These are phyloP conservation scores for Antheraea pernyi DNA, from an alignment of 1,140 invertebrate genomes.

Conservation along the genomic window DNA sequence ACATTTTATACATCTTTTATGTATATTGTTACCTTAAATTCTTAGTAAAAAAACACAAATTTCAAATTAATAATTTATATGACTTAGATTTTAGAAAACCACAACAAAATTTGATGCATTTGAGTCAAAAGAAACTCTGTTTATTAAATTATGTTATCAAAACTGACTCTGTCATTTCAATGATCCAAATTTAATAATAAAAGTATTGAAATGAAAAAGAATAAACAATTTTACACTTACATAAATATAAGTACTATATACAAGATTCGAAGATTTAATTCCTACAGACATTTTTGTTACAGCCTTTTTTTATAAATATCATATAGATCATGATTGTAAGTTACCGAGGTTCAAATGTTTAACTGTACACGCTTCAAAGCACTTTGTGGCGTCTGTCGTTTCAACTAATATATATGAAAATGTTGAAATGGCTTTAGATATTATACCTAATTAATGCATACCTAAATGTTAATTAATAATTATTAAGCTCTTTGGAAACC, in stretches of 20 bases:
- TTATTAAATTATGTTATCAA: too few relatives aligned
- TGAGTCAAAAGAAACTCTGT: too few relatives aligned
- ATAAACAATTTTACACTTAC: not conserved
- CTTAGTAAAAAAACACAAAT: too few relatives aligned
- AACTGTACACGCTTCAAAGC: slow-evolving; percentile 7
- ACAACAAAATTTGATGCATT: too few relatives aligned
- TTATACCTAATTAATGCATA: not conserved
- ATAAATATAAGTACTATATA: not conserved
- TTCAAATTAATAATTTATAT: too few relatives aligned
- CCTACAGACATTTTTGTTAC: not conserved
- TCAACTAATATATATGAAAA: slow-evolving; percentile 1
- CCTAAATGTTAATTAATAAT: not conserved
- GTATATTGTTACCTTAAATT: too few relatives aligned
- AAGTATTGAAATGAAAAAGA: too few relatives aligned
- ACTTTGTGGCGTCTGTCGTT: not conserved
- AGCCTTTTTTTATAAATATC: not conserved
- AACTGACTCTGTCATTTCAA: too few relatives aligned
- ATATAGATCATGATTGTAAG: not conserved
- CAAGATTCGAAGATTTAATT: not conserved
- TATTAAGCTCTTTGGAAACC: slow-evolving; percentile 1
- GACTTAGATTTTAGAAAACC: too few relatives aligned
- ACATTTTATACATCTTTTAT: too few relatives aligned
- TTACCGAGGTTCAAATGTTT: not conserved
- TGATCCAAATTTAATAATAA: too few relatives aligned
- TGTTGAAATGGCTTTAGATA: not conserved